Evolutionary conservation across 1,140 invertebrate genomes (phyloP).

Genomic region (Melitaea cinxia): DNA sequence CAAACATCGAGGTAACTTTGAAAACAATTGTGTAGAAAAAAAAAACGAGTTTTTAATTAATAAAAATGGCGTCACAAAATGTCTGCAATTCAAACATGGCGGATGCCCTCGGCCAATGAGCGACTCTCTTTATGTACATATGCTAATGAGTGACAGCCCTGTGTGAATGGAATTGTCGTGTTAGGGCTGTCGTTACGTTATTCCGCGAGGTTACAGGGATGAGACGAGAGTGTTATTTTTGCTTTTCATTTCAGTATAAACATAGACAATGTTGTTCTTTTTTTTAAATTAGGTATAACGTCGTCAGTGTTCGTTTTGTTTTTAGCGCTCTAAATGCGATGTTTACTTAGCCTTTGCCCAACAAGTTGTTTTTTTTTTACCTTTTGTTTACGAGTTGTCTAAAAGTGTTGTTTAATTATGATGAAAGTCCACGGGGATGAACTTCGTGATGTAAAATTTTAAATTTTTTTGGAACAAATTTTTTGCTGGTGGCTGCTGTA

Average conservation of each 20-base stretch:
- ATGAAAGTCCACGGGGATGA: not conserved
- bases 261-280: slow-evolving; percentile 46
- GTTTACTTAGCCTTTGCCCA: slow-evolving; percentile 1
- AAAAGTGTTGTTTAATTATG: slow-evolving; percentile 3
- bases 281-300: slow-evolving; percentile 48
- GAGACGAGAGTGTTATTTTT: slow-evolving; percentile 64
- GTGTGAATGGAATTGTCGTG: slow-evolving; percentile 76
- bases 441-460: not conserved
- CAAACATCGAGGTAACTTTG: slow-evolving; percentile 62
- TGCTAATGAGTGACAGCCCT: slow-evolving; percentile 76
- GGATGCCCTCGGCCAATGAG: slow-evolving; percentile 55
- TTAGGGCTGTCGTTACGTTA: slow-evolving; percentile 72
- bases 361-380: slow-evolving; percentile 2
- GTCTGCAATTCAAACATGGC: slow-evolving; percentile 69
- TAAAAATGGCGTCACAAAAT: slow-evolving; percentile 71
- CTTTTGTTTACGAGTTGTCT: not conserved
- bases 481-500: too few species aligned
- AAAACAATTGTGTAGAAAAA: slow-evolving; percentile 58
- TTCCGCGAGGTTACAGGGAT: slow-evolving; percentile 51
- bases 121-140: slow-evolving; percentile 68
- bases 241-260: slow-evolving; percentile 53
- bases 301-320: slow-evolving; percentile 33
- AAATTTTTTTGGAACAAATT: not conserved
- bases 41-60: slow-evolving; percentile 70
- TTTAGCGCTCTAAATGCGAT: slow-evolving; percentile 15